phyloP scores from a whole-genome alignment of 92 coral and sea anemone genomes.

The Umimayanthus kanabou region DNA sequence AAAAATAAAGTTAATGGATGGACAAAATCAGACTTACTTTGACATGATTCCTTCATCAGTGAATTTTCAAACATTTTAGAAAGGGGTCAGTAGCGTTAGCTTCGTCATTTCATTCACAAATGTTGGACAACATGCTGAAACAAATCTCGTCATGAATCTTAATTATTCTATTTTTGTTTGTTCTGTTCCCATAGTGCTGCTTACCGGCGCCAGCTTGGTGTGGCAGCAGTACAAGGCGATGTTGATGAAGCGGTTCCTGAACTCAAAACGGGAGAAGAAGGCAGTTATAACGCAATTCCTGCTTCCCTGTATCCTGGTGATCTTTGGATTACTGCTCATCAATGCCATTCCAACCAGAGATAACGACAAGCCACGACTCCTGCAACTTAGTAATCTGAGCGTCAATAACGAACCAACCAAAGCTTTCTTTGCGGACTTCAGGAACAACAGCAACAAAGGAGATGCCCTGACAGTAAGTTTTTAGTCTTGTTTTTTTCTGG shows the following conservation, averaged over 20 bases:
- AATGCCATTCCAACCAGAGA: conserved; percentile 51
- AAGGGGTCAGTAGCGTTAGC: background rate
- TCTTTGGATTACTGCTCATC: conserved; percentile 74
- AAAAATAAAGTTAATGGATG: too few relatives aligned
- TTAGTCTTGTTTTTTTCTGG: too few relatives aligned
- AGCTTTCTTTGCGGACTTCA: conserved; percentile 79
- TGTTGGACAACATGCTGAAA: background rate
- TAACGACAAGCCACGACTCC: conserved; percentile 85
- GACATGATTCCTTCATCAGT: too few relatives aligned
- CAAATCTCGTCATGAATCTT: background rate
- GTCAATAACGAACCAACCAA: conserved; percentile 60
- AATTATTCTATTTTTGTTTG: background rate
- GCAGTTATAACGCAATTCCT: conserved; percentile 83
- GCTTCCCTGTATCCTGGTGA: conserved; percentile 80
- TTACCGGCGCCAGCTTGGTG: conserved; percentile 69
- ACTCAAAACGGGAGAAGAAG: conserved; percentile 92
- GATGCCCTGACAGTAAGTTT: conserved; percentile 25
- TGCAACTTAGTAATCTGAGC: conserved; percentile 75
- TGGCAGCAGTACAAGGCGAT: conserved; percentile 97
- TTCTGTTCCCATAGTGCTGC: conserved; percentile 56
- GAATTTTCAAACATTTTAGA: background rate
- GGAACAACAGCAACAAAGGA: conserved; percentile 35
- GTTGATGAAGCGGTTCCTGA: conserved; percentile 84
- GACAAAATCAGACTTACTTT: too few relatives aligned
- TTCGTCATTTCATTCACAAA: background rate